A percentile compares a stretch with the other conserved stretches of the same genome.
Conservation (phyloP, 1,140 invertebrate genomes). For the Gonatopus flavifemur region DNA sequence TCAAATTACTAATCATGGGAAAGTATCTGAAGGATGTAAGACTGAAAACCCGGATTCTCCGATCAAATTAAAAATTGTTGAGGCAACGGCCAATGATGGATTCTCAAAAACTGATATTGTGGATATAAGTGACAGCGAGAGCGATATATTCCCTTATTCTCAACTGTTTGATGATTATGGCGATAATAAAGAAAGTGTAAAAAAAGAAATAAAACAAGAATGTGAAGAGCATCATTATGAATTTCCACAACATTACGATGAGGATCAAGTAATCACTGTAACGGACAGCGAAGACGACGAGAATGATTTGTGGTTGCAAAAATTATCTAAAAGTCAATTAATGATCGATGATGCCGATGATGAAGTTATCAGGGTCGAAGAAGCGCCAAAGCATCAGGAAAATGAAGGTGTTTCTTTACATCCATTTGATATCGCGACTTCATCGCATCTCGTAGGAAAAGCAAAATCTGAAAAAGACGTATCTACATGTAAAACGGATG, state of each 20-base stretch:
- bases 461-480: too few species aligned
- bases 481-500: too few species aligned
- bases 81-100: slow-evolving; percentile 10
- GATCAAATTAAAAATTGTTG: slow-evolving; percentile 21
- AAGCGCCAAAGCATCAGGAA: not conserved
- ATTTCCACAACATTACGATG: slow-evolving; percentile 14
- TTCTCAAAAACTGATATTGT: slow-evolving; percentile 33
- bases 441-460: too few species aligned
- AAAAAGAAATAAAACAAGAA: slow-evolving; percentile 22
- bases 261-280: slow-evolving; percentile 29
- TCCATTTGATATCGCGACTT: too few species aligned
- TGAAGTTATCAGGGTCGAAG: not conserved
- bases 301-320: slow-evolving; percentile 19
- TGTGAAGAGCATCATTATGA: not conserved
- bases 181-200: slow-evolving; percentile 1
- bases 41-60: not conserved
- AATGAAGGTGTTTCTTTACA: too few species aligned
- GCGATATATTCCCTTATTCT: slow-evolving; percentile 33
- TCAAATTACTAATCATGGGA: not conserved
- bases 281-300: slow-evolving; percentile 37
- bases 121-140: slow-evolving; percentile 34
- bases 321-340: slow-evolving; percentile 26
- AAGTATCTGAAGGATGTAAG: not conserved
- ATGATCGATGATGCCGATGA: slow-evolving; percentile 15
- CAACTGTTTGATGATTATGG: slow-evolving; percentile 32